Percentiles rank a stretch among this genome's conserved stretches.
Conservation (phyloP, 1,140 invertebrate genomes). For the Kradibia gibbosae region DNA sequence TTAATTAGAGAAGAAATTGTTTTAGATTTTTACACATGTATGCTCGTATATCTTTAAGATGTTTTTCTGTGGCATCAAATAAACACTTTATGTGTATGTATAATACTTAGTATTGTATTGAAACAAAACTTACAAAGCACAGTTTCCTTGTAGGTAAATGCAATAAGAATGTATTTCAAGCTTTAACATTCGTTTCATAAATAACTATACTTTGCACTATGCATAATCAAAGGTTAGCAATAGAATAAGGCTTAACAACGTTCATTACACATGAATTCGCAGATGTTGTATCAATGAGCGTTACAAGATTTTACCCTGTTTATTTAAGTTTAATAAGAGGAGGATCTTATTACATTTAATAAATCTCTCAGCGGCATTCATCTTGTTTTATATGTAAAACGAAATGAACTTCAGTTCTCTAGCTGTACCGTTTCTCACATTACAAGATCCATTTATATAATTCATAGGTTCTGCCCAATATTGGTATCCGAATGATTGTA, state of each 20-base stretch:
- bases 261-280: neutral
- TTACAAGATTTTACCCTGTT: neutral
- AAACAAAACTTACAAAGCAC: neutral
- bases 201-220: neutral
- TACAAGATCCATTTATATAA: conserved; percentile 12
- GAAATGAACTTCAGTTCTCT: neutral
- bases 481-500: neutral
- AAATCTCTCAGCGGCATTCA: conserved; percentile 13
- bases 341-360: conserved; percentile 3
- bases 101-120: neutral
- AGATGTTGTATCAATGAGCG: neutral
- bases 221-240: neutral
- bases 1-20: neutral
- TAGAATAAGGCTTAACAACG: neutral
- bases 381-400: neutral
- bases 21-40: neutral
- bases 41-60: neutral
- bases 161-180: neutral
- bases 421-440: neutral
- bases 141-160: neutral
- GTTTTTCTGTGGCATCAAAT: neutral
- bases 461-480: conserved; percentile 14
- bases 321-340: conserved; percentile 18
- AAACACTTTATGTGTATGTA: neutral
- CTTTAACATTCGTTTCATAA: neutral